Conservation (phyloP, 2,888 invertebrate genomes). For the Xylota sylvarum region DNA sequence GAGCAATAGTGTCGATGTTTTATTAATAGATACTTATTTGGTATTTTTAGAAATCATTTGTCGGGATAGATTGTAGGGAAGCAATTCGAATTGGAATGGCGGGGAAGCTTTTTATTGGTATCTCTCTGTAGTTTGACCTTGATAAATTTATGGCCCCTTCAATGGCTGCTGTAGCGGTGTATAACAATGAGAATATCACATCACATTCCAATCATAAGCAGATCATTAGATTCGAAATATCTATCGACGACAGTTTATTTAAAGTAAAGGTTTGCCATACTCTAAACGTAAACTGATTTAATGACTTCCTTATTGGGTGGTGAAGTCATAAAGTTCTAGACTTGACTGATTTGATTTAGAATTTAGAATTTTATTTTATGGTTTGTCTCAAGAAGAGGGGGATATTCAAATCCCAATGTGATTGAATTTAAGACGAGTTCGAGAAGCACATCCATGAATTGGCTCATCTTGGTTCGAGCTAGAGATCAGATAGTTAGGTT, state of each 20-base stretch:
- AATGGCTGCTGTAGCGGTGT: neutral
- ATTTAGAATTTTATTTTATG: too few species aligned
- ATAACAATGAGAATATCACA: conserved; percentile 1
- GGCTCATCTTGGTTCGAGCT: too few species aligned
- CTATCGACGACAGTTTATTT: neutral
- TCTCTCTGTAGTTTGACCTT: conserved; percentile 37
- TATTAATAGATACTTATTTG: conserved; percentile 74
- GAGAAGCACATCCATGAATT: too few species aligned
- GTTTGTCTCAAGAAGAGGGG: too few species aligned
- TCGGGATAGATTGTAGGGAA: conserved; percentile 40
- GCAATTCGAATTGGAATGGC: conserved; percentile 10
- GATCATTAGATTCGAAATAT: neutral
- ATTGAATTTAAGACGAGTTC: too few species aligned
- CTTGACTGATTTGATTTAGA: too few species aligned
- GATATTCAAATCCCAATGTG: too few species aligned
- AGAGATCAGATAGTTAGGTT: too few species aligned
- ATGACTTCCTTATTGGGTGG: too few species aligned
- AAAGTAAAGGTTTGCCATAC: neutral
- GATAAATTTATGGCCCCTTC: conserved; percentile 19
- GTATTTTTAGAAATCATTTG: conserved; percentile 74
- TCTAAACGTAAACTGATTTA: too few species aligned
- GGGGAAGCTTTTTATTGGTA: conserved; percentile 3
- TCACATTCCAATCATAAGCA: neutral
- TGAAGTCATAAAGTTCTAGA: too few species aligned
- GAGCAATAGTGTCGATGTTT: conserved; percentile 71